These are phyloP conservation scores for Galbula dea DNA, from an alignment of 2,113 vertebrate genomes.

Conservation along the genomic window DNA sequence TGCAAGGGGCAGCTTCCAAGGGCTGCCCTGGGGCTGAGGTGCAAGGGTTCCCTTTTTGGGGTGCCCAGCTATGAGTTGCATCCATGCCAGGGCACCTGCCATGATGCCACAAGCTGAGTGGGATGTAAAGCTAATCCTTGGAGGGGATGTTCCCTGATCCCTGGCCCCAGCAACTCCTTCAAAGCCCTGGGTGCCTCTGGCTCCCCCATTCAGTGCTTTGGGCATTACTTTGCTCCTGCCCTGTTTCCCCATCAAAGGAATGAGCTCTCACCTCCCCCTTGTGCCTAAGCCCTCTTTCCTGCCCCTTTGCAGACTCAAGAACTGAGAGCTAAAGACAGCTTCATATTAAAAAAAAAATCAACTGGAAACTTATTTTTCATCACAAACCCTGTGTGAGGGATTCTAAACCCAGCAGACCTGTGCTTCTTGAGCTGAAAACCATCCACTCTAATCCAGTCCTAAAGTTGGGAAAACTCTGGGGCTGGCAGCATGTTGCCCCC, in stretches of 20 bases:
- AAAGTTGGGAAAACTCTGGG: neutral
- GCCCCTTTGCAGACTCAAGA: neutral
- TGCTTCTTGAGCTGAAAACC: neutral
- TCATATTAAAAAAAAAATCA: neutral
- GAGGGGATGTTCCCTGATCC: neutral
- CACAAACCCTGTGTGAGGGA: neutral
- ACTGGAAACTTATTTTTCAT: neutral
- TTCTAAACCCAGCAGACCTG: neutral
- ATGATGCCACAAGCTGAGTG: neutral
- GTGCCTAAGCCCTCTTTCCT: neutral
- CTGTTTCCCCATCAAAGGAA: neutral
- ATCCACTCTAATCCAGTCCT: neutral
- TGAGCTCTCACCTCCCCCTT: neutral
- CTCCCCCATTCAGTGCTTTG: neutral
- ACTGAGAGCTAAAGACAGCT: neutral
- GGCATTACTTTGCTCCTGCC: neutral
- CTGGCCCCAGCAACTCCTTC: neutral
- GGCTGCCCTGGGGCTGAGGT: neutral
- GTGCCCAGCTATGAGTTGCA: neutral
- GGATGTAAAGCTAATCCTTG: neutral
- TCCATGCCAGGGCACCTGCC: fast-evolving
- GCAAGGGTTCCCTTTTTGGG: neutral
- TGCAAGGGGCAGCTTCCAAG: fast-evolving
- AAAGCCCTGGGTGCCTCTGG: neutral
- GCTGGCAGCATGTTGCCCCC: neutral